phyloP scores from a whole-genome alignment of 2,113 vertebrate genomes.

The Electrona antarctica region DNA sequence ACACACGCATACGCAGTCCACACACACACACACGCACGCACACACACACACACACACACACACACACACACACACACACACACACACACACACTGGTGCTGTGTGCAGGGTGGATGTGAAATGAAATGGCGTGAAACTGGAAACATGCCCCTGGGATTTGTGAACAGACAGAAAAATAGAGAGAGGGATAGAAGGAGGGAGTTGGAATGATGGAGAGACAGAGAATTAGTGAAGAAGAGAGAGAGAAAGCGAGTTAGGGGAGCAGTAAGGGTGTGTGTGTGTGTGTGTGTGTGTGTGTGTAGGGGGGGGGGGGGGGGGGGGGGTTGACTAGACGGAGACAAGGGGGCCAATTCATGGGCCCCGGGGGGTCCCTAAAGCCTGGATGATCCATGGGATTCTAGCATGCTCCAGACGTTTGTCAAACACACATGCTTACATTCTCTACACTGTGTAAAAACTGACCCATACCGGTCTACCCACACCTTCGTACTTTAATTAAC shows the following conservation, averaged over 20 bases:
- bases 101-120: constrained; percentile 51
- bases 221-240: neutral
- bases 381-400: constrained; percentile 68
- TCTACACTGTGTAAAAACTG: neutral
- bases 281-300: too few species aligned
- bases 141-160: constrained; percentile 48
- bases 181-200: neutral
- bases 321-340: constrained; percentile 58
- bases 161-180: constrained; percentile 32
- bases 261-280: constrained; percentile 9
- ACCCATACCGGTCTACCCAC: too few species aligned
- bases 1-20: constrained; percentile 33
- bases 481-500: too few species aligned
- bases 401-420: constrained; percentile 42
- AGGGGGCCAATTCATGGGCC: constrained; percentile 76
- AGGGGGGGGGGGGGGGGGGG: constrained; percentile 48
- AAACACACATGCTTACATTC: constrained; percentile 40
- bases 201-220: neutral
- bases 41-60: constrained; percentile 8
- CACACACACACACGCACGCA: constrained; percentile 19
- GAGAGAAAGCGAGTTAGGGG: constrained; percentile 1
- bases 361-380: constrained; percentile 69
- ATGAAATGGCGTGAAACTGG: constrained; percentile 55
- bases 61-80: constrained; percentile 20
- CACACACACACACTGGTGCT: constrained; percentile 13